Conservation (phyloP, 2,113 vertebrate genomes). For the Odobenus rosmarus region DNA sequence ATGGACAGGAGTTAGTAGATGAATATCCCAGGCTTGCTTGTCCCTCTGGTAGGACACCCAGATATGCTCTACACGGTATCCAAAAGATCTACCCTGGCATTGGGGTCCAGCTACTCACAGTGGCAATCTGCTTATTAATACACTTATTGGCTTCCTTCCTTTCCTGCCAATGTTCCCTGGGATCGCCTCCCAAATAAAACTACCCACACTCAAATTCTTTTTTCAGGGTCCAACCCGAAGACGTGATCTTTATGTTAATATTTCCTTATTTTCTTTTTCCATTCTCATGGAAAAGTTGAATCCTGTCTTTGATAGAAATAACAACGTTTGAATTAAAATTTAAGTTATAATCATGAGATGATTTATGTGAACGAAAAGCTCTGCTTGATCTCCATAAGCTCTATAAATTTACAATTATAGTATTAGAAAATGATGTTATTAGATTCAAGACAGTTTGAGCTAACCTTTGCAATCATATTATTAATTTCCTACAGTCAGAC, state of each 20-base stretch:
- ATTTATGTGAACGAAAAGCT: not conserved
- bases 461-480: not conserved
- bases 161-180: not conserved
- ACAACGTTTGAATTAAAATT: not conserved
- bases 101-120: not conserved
- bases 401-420: not conserved
- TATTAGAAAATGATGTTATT: not conserved
- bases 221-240: not conserved
- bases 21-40: not conserved
- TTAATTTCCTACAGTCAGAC: not conserved
- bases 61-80: not conserved
- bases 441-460: not conserved
- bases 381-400: not conserved
- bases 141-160: not conserved
- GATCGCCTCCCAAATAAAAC: not conserved
- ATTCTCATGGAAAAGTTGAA: not conserved
- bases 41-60: not conserved
- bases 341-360: not conserved
- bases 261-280: not conserved
- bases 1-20: not conserved
- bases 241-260: not conserved
- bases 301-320: not conserved
- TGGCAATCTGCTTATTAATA: not conserved
- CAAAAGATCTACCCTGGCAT: not conserved
- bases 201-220: not conserved